Base-by-base conservation (phyloP, 37 sponge, comb jelly and placozoan species). In the Petrosia ficiformis region DNA sequence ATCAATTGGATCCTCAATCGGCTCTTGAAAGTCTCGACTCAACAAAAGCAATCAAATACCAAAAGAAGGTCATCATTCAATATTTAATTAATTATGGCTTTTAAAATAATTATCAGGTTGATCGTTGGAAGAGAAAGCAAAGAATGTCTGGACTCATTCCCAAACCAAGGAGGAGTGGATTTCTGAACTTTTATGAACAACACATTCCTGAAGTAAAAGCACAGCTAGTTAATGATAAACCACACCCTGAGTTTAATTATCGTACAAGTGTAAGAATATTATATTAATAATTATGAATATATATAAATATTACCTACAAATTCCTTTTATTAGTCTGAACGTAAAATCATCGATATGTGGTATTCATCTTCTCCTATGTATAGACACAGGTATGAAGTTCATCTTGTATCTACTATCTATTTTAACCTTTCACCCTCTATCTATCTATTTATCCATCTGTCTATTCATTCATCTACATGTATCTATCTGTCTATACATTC, bases 51-150 rank as follows among this genome's bases (percentile, higher is more conserved):
- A 28, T 42, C 0, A 90, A 77, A 48, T 74, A 81, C 64, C 86
- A 81, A 26, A 79, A 41, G 26, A 84, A 81, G 81, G 90, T 90
- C 22, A 39, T 63, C 24, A n/a, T n/a, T n/a, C n/a, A n/a, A n/a
- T n/a, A n/a, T n/a, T n/a, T n/a, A n/a, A n/a, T n/a, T n/a, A n/a
- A n/a, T n/a, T n/a, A n/a, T n/a, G n/a, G n/a, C n/a, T n/a, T n/a
- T n/a, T n/a, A n/a, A n/a, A n/a, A n/a, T n/a, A n/a, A n/a, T n/a
- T 48, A 78, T 39, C 68, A 89, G 89, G 26, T 89, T 26, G 73
- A 80, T 48, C 80, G 44, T 21, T 89, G 90, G 90, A 25, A 6
- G 29, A 48, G 33, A 59, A 80, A 76, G 41, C 65, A 76, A 65
- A 75, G 64, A 16, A 25, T 0, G 16, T 26, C 19, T 24, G 0